phyloP scores from a whole-genome alignment of 2,888 invertebrate species.

The Oligia latruncula region DNA sequence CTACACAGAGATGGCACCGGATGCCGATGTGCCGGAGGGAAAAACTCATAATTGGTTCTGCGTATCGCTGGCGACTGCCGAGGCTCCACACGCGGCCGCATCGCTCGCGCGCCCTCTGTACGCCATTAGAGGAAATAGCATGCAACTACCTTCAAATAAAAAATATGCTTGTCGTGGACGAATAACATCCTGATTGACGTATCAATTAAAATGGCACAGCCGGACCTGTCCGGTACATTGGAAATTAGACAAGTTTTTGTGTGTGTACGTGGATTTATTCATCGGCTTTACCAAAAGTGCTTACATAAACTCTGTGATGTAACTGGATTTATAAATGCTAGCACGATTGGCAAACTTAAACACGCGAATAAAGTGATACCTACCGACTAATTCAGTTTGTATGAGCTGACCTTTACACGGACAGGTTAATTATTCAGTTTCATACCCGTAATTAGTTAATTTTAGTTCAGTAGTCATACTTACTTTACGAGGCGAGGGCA shows the following conservation, averaged over 20 bases:
- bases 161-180: slow-evolving; percentile 47
- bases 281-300: slow-evolving; percentile 4
- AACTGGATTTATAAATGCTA: slow-evolving; percentile 18
- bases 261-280: slow-evolving; percentile 19
- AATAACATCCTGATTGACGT: slow-evolving; percentile 59
- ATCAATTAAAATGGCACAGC: slow-evolving; percentile 60
- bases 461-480: slow-evolving; percentile 47
- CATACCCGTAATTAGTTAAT: slow-evolving; percentile 46
- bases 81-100: slow-evolving; percentile 43
- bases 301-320: slow-evolving; percentile 19
- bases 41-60: slow-evolving; percentile 84
- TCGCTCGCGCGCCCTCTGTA: slow-evolving; percentile 44
- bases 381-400: slow-evolving; percentile 39
- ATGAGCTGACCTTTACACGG: slow-evolving; percentile 34
- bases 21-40: slow-evolving; percentile 77
- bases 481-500: slow-evolving; percentile 13
- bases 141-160: slow-evolving; percentile 57
- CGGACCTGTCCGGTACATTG: slow-evolving; percentile 35
- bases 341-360: slow-evolving; percentile 13
- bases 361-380: slow-evolving; percentile 26
- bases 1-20: slow-evolving; percentile 75
- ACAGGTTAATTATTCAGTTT: slow-evolving; percentile 51
- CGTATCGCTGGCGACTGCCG: slow-evolving; percentile 70
- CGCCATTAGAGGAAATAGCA: slow-evolving; percentile 73
- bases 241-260: slow-evolving; percentile 44